Base-by-base conservation (phyloP, 2,888 invertebrate species). In the Phalera bucephala region DNA sequence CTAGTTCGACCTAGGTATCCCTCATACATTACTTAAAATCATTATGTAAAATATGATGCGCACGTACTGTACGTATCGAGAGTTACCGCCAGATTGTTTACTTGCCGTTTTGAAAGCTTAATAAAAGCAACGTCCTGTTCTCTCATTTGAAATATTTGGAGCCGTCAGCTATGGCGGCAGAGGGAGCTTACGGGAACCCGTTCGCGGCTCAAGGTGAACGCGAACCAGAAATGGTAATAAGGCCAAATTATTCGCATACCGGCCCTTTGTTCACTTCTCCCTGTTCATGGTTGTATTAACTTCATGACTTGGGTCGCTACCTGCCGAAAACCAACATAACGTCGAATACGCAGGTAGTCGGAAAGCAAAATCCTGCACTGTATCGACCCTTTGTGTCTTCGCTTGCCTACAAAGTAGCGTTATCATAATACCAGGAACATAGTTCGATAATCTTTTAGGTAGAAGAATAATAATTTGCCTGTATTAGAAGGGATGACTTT, bases 181-280 rank as follows among this genome's bases (percentile, higher is more conserved):
- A 69, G 72, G 61, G 12, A 72, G 71, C 74, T 77, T 74, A 68
- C 64, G 70, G 73, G 68, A 80, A 82, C 82, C 70, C 74, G 81
- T 77, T 77, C 75, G 67, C 58, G 63, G 64, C 68, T 64, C 85
- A 85, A 88, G 84, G 85, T 80, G 76, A 85, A 79, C 83, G 53
- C 64, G 52, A 17, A 66, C 70, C 70, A 64, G 67, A 72, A 77
- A 77, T 77, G 72, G 72, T 78, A 78, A 74, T 78, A 80, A 70
- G 72, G 64, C 81, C 79, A 73, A 78, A 82, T 80, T 80, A 80
- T 83, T 81, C 78, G 79, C 79, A 81, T 84, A 70, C 80, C 77
- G 64, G 52, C 72, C 79, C 78, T 85, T 82, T 82, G 83, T 83
- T 80, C 77, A 76, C 71, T 65, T 76, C 69, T 68, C 65, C 25